These are phyloP conservation scores for Symphodus melops DNA, from an alignment of 2,113 vertebrate genomes.

Conservation along the genomic window DNA sequence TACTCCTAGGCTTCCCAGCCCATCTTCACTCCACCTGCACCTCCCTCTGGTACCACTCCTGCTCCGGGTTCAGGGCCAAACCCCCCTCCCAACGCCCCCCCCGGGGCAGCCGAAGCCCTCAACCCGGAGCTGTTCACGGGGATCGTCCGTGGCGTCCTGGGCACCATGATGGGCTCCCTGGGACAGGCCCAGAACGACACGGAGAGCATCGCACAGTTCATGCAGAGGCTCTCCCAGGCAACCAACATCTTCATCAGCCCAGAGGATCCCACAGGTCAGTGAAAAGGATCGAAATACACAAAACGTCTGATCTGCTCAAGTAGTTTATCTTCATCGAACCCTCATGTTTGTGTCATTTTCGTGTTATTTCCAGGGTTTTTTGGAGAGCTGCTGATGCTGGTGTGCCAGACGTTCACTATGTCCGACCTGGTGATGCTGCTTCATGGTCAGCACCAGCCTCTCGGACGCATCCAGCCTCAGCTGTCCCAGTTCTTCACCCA, in stretches of 20 bases:
- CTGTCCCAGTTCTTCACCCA: constrained; percentile 90
- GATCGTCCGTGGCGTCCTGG: constrained; percentile 91
- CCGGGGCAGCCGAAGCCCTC: constrained; percentile 77
- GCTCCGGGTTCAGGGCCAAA: constrained; percentile 33
- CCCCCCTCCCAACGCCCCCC: constrained; percentile 32
- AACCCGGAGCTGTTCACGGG: constrained; percentile 91
- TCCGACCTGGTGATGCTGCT: constrained; percentile 93
- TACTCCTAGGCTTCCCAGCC: constrained; percentile 73
- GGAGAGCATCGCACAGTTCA: constrained; percentile 93
- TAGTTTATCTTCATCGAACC: neutral
- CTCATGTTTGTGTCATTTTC: neutral
- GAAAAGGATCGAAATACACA: neutral
- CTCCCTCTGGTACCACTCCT: constrained; percentile 36
- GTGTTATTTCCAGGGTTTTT: constrained; percentile 86
- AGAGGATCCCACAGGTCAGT: constrained; percentile 85
- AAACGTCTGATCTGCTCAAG: neutral
- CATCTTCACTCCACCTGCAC: constrained; percentile 71
- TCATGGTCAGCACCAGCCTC: constrained; percentile 91
- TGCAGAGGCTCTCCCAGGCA: constrained; percentile 91
- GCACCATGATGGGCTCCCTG: constrained; percentile 91
- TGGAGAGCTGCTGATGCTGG: constrained; percentile 89
- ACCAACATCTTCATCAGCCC: constrained; percentile 90
- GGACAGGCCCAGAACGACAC: constrained; percentile 89
- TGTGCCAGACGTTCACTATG: constrained; percentile 94
- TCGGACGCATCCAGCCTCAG: constrained; percentile 90